Base-by-base conservation (phyloP, 2,797 vertebrate genomes). In the Rhinophrynus dorsalis region DNA sequence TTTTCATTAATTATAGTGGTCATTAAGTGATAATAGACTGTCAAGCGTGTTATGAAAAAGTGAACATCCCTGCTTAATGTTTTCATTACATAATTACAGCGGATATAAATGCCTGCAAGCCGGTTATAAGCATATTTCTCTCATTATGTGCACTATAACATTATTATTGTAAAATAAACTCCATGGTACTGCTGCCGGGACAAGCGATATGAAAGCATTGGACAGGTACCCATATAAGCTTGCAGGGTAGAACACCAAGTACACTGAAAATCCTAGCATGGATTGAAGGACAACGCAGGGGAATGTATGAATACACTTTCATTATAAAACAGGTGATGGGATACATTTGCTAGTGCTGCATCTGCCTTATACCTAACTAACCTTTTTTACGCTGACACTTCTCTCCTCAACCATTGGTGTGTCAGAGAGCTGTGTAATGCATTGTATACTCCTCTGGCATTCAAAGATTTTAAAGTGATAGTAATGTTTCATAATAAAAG, bases 21-120 rank as follows among this genome's bases (percentile, higher is more conserved):
- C 69, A 73, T 73, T 66, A 73, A 73, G 62, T 66, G 61, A 73
- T 73, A 73, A 73, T 73, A 73, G 62, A 51, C 69, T 73, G 62
- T 37, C 54, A 59, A 27, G 55, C 69, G 29, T 38, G 35, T 52
- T 59, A 59, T 66, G 62, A 72, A 66, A 64, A 66, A 73, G 61
- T 59, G 69, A 52, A 61, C 59, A 37, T 50, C 20, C 52, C 26
- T 11, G 44, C 35, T 42, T 52, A 73, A 73, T 73, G 62, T 66
- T 66, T 73, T 42, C 61, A 24, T 56, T 8, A 45, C 52, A 66
- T 73, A 73, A 73, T 73, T 73, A 73, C 61, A 35, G 68, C 10
- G 42, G 69, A 51, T 35, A 66, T 42, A 44, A 57, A 65, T 52
- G 33, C 61, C 69, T 50, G 55, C 23, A 20, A 66, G 61, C 44